These are phyloP conservation scores for Drosophila kohkoa DNA, from an alignment of 1,140 invertebrate species.

Conservation along the genomic window DNA sequence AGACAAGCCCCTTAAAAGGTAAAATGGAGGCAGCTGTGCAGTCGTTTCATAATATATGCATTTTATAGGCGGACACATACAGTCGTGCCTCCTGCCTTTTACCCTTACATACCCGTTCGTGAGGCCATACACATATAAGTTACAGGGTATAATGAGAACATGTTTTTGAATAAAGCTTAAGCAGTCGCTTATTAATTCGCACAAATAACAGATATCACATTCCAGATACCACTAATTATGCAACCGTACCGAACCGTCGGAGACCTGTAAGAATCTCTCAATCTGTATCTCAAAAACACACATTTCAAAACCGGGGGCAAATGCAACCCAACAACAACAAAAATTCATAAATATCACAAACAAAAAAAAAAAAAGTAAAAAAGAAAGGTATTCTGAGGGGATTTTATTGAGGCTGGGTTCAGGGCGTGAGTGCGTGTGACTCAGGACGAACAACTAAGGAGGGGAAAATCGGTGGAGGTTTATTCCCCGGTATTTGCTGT, in stretches of 20 bases:
- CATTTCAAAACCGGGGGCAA: slow-evolving; percentile 24
- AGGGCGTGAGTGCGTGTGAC: slow-evolving; percentile 7
- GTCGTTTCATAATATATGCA: not conserved
- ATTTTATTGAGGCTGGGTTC: slow-evolving; percentile 5
- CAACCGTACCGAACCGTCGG: slow-evolving; percentile 1
- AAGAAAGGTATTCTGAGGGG: not conserved
- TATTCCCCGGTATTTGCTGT: slow-evolving; percentile 26
- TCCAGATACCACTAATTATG: slow-evolving; percentile 35
- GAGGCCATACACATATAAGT: not conserved
- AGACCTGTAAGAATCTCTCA: not conserved
- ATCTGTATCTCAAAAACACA: slow-evolving; percentile 24
- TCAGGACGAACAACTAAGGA: slow-evolving; percentile 5
- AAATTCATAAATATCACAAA: no score
- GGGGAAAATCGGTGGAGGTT: slow-evolving; percentile 9
- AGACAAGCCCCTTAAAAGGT: not conserved
- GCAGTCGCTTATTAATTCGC: slow-evolving; percentile 6
- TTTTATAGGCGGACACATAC: not conserved
- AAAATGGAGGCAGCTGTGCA: not conserved
- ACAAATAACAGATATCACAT: slow-evolving; percentile 13
- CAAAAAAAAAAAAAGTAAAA: not conserved
- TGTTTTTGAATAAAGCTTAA: slow-evolving; percentile 21
- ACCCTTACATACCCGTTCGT: not conserved
- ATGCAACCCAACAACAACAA: not conserved
- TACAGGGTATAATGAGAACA: slow-evolving; percentile 23
- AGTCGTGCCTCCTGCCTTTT: not conserved